Evolutionary conservation across 1,140 invertebrate species (phyloP).

Genomic region (Panulirus ornatus): DNA sequence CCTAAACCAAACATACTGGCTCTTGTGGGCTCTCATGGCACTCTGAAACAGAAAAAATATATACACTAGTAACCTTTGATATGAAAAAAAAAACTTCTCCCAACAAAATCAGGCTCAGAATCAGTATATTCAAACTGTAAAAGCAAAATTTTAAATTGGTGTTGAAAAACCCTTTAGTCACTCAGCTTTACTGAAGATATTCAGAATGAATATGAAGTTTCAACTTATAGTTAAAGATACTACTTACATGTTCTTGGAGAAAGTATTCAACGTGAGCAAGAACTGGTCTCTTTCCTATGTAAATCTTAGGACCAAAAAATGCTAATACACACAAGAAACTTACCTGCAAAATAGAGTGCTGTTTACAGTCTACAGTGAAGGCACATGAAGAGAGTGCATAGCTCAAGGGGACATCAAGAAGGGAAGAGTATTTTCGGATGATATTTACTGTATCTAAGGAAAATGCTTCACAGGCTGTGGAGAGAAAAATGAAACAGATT

Average conservation of each 20-base stretch:
- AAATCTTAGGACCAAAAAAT: not conserved
- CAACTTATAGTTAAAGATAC: too few species aligned
- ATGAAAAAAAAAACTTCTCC: too few species aligned
- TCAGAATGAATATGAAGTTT: too few species aligned
- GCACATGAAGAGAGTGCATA: constrained; percentile 69
- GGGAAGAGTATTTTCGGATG: constrained; percentile 90
- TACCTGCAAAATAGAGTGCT: constrained; percentile 64
- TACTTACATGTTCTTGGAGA: too few species aligned
- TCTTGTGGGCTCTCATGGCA: constrained; percentile 91
- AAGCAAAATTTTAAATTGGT: too few species aligned
- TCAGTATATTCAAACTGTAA: too few species aligned
- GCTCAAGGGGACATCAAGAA: constrained; percentile 88
- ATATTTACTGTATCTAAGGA: constrained; percentile 90
- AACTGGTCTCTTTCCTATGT: too few species aligned
- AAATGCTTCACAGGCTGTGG: constrained; percentile 87
- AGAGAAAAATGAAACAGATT: not conserved
- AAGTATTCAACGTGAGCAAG: too few species aligned
- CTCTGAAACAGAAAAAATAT: constrained; percentile 77
- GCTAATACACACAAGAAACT: not conserved
- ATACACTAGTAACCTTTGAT: too few species aligned
- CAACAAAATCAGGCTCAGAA: too few species aligned
- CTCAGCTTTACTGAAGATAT: too few species aligned
- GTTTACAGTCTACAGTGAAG: constrained; percentile 71
- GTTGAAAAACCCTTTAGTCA: too few species aligned
- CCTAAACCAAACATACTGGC: constrained; percentile 96